These are phyloP conservation scores for Betta splendens DNA, from an alignment of 2,797 vertebrate genomes.

Conservation along the genomic window DNA sequence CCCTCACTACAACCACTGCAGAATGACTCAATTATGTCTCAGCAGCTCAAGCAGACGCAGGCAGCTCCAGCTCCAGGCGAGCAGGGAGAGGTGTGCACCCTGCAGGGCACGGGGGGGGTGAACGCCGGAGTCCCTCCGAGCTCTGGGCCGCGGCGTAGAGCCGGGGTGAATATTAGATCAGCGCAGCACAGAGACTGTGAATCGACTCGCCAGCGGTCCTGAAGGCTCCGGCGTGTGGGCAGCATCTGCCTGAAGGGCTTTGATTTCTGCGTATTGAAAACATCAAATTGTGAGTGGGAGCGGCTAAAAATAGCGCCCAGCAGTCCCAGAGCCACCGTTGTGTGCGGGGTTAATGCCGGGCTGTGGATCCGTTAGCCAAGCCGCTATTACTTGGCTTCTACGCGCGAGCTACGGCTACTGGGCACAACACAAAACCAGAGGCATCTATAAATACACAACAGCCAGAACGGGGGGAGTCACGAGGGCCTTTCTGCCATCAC, in stretches of 20 bases:
- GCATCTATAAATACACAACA: slow-evolving; percentile 49
- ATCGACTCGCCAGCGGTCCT: slow-evolving; percentile 32
- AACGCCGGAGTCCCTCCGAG: slow-evolving; percentile 12
- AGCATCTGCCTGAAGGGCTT: slow-evolving; percentile 60
- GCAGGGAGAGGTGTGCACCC: slow-evolving; percentile 11
- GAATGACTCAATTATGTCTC: slow-evolving; percentile 43
- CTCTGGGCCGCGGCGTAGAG: slow-evolving; percentile 28
- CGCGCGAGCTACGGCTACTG: slow-evolving; percentile 39
- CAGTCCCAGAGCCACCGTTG: slow-evolving; percentile 65
- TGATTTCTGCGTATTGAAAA: slow-evolving; percentile 74
- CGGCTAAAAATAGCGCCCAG: slow-evolving; percentile 63
- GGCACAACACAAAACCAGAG: slow-evolving; percentile 43
- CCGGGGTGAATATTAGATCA: slow-evolving; percentile 52
- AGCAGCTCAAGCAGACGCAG: neutral
- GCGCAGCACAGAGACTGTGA: slow-evolving; percentile 41
- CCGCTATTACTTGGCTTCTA: slow-evolving; percentile 60
- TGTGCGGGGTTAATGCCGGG: slow-evolving; percentile 63
- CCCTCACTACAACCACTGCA: slow-evolving; percentile 37
- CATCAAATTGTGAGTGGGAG: slow-evolving; percentile 70
- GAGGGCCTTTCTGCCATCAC: too few species aligned
- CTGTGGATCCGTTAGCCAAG: slow-evolving; percentile 51
- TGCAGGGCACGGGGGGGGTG: slow-evolving; percentile 16
- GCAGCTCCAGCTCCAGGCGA: neutral
- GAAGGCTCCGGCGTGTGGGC: slow-evolving; percentile 60
- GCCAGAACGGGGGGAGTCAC: too few species aligned